Conservation (phyloP, 1,140 invertebrate species). For the Drosophila chauvacae region DNA sequence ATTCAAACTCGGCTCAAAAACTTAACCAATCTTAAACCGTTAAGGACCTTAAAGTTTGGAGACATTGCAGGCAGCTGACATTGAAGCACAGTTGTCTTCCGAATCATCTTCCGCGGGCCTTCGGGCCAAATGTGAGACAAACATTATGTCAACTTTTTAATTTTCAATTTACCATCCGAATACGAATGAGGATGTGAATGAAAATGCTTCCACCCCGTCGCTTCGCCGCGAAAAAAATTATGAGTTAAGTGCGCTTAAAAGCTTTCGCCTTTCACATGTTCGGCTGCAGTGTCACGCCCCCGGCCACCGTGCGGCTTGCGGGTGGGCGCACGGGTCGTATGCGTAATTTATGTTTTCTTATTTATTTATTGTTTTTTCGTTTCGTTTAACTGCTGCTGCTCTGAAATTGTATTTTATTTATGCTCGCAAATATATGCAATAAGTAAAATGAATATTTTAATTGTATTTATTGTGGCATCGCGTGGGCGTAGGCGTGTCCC, state of each 20-base stretch:
- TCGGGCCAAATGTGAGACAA: conserved; percentile 36
- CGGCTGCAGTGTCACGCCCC: conserved; percentile 37
- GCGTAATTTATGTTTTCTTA: conserved; percentile 73
- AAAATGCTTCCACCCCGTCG: conserved; percentile 28
- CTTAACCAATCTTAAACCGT: too few species aligned
- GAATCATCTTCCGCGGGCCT: conserved; percentile 15
- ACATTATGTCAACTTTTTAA: conserved; percentile 75
- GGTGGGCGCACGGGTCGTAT: conserved; percentile 48
- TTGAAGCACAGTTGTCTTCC: conserved; percentile 8
- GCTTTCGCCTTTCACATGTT: conserved; percentile 72
- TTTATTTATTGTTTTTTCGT: conserved; percentile 61
- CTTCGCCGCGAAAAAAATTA: conserved; percentile 55
- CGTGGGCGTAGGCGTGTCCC: conserved; percentile 30
- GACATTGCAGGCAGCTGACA: not conserved
- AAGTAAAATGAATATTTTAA: conserved; percentile 78
- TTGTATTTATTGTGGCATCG: conserved; percentile 72
- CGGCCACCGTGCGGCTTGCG: conserved; percentile 8
- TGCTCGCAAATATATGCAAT: conserved; percentile 62
- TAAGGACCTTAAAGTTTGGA: not conserved
- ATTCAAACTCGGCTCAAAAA: not conserved
- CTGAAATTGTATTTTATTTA: conserved; percentile 76
- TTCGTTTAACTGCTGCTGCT: conserved; percentile 33
- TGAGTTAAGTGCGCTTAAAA: conserved; percentile 83
- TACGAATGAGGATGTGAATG: conserved; percentile 41
- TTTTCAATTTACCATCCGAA: conserved; percentile 69